Percentiles rank a stretch among this genome's conserved stretches.
These are phyloP conservation scores for Brachirus orientalis DNA, from an alignment of 2,113 vertebrate species.

Conservation along the genomic window DNA sequence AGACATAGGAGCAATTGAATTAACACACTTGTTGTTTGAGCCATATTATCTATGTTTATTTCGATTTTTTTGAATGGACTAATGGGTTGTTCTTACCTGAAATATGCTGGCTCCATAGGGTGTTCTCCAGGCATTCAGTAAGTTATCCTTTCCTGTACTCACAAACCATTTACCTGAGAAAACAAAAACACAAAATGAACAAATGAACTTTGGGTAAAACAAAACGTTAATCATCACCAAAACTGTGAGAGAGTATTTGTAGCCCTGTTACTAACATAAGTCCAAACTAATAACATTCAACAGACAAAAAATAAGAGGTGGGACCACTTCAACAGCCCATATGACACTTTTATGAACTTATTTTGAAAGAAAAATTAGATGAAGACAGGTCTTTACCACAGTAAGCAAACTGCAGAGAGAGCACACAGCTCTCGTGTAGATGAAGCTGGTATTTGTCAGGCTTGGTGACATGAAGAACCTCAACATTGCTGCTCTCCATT, in stretches of 20 bases:
- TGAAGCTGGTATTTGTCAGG: slow-evolving; percentile 98
- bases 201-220: background rate
- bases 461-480: slow-evolving; percentile 95
- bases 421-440: slow-evolving; percentile 97
- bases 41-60: background rate
- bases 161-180: slow-evolving; percentile 96
- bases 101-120: slow-evolving; percentile 98
- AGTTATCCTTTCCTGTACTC: slow-evolving; percentile 97
- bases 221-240: background rate
- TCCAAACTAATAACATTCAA: background rate
- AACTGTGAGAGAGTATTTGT: background rate
- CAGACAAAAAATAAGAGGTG: too few species aligned
- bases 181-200: slow-evolving; percentile 6
- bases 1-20: background rate
- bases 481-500: slow-evolving; percentile 99
- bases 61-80: slow-evolving; percentile 6
- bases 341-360: too few species aligned
- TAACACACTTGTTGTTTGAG: background rate
- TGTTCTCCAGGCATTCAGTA: slow-evolving; percentile 96
- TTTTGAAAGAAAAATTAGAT: too few species aligned
- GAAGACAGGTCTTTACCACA: slow-evolving; percentile 85
- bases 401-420: slow-evolving; percentile 96
- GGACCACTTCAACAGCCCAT: too few species aligned
- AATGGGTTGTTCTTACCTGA: slow-evolving; percentile 83
- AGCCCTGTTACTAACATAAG: background rate